Percentiles rank a stretch among this genome's conserved stretches.
These are phyloP conservation scores for Trichosurus vulpecula DNA, from an alignment of 2,797 vertebrate species.

Conservation along the genomic window DNA sequence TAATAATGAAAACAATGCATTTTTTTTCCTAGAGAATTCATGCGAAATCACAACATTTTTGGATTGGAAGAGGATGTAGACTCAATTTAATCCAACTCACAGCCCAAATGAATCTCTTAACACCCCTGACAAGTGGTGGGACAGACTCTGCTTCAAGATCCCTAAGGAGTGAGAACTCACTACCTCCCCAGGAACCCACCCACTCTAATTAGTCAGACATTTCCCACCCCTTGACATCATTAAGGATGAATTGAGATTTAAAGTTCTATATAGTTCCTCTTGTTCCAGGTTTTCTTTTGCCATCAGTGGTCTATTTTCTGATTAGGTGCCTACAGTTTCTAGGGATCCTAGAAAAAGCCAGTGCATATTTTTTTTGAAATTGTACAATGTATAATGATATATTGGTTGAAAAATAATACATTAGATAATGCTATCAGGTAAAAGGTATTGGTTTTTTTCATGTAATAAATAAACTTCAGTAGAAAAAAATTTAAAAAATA, in stretches of 20 bases:
- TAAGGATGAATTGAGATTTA: background rate
- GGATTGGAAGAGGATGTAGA: background rate
- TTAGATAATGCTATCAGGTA: no score
- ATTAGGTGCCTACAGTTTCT: background rate
- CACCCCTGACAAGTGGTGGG: background rate
- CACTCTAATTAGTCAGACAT: background rate
- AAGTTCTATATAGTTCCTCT: slow-evolving; percentile 33
- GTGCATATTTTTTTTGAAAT: slow-evolving; percentile 7
- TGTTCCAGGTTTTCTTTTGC: slow-evolving; percentile 2
- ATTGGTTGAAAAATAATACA: no score
- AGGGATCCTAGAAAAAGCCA: background rate
- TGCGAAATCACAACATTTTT: background rate
- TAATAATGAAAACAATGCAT: background rate
- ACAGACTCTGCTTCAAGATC: background rate
- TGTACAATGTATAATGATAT: background rate
- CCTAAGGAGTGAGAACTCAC: background rate
- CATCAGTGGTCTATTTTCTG: background rate
- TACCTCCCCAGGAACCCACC: background rate
- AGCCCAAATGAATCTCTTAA: background rate
- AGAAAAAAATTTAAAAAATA: no score
- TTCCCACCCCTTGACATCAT: background rate
- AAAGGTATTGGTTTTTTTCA: no score
- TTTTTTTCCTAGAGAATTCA: background rate
- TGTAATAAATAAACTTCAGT: no score
- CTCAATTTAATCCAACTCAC: background rate